These are phyloP conservation scores for Notolepis coatsorum DNA, from an alignment of 2,797 vertebrate genomes.

Conservation along the genomic window DNA sequence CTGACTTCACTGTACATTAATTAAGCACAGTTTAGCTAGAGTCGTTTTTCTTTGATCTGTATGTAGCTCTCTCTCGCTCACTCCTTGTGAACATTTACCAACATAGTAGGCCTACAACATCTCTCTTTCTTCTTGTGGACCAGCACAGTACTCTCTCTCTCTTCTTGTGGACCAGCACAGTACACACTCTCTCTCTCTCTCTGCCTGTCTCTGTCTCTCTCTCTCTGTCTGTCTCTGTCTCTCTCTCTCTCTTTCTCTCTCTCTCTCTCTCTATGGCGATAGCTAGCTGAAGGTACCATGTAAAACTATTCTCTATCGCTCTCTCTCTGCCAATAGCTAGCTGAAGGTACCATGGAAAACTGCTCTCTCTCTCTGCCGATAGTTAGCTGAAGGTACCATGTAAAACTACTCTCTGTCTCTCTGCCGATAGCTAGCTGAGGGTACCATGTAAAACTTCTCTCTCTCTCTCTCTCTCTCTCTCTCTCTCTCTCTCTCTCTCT, in stretches of 20 bases:
- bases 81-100: too few relatives aligned
- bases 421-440: constrained; percentile 57
- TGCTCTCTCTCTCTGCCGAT: constrained; percentile 42
- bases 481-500: constrained; percentile 41
- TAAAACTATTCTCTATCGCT: constrained; percentile 73
- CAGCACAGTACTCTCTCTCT: too few relatives aligned
- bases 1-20: too few relatives aligned
- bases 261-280: constrained; percentile 44
- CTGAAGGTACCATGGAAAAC: too few relatives aligned
- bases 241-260: constrained; percentile 51
- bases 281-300: constrained; percentile 60
- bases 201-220: constrained; percentile 14
- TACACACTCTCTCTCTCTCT: too few relatives aligned
- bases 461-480: too few relatives aligned
- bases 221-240: constrained; percentile 45
- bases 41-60: too few relatives aligned
- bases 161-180: too few relatives aligned
- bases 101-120: too few relatives aligned
- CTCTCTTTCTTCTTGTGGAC: too few relatives aligned
- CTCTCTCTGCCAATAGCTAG: constrained; percentile 15
- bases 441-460: constrained; percentile 71
- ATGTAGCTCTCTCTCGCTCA: too few relatives aligned
- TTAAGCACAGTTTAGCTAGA: too few relatives aligned
- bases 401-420: constrained; percentile 68
- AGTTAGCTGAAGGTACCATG: constrained; percentile 60